A percentile compares a stretch with the other conserved stretches of the same genome.
Evolutionary conservation across 2,113 vertebrate genomes (phyloP).

Genomic region (Cynocephalus volans): DNA sequence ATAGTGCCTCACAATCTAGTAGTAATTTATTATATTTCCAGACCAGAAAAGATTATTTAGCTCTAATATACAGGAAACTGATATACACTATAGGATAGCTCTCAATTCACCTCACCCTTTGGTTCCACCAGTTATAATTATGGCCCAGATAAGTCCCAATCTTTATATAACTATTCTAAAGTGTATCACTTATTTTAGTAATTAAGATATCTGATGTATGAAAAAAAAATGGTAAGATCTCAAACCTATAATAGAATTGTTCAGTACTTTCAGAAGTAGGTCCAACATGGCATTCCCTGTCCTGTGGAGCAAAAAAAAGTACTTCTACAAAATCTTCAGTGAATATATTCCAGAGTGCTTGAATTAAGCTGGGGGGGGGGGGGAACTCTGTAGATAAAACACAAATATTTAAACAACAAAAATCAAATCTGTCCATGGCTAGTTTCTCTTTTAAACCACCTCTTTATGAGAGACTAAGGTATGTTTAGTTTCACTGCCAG

Average conservation of each 20-base stretch:
- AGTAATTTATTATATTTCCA: not conserved
- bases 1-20: not conserved
- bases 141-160: not conserved
- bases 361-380: constrained; percentile 21
- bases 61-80: not conserved
- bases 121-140: not conserved
- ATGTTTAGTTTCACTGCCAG: not conserved
- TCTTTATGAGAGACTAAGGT: not conserved
- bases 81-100: not conserved
- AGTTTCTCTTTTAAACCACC: not conserved
- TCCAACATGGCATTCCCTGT: not conserved
- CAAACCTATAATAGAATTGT: not conserved
- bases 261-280: not conserved
- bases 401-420: not conserved
- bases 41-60: not conserved
- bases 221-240: not conserved
- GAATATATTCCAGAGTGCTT: not conserved
- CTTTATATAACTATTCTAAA: not conserved
- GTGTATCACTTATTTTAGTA: not conserved
- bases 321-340: not conserved
- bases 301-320: not conserved
- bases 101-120: not conserved
- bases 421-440: not conserved
- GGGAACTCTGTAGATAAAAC: not conserved
- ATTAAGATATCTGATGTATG: not conserved